These are phyloP conservation scores for Uropetala carovei DNA, from an alignment of 2,888 invertebrate species.

Conservation along the genomic window DNA sequence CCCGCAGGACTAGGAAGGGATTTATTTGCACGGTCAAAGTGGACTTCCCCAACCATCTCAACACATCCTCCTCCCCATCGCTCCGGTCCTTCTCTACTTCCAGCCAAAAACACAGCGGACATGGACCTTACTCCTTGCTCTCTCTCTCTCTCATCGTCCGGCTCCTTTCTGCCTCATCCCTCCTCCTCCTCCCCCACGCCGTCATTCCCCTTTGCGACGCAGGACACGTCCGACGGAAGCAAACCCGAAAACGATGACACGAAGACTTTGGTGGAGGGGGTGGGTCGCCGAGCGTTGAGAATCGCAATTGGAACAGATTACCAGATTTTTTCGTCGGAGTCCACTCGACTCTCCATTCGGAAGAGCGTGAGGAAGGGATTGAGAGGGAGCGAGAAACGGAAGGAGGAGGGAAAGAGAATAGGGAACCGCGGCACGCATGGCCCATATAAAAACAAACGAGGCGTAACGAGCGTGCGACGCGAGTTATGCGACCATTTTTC, in stretches of 20 bases:
- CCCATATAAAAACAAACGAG: no score
- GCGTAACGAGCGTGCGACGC: no score
- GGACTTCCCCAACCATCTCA: background rate
- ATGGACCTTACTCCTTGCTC: background rate
- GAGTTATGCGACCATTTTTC: no score
- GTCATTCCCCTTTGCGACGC: background rate
- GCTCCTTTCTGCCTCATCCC: no score
- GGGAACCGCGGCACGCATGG: no score
- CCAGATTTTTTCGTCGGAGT: conserved; percentile 13
- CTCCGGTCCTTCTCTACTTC: background rate
- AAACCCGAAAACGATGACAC: conserved; percentile 27
- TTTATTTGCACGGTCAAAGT: conserved; percentile 26
- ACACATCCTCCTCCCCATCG: background rate
- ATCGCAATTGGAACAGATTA: conserved; percentile 29
- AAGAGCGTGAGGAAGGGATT: background rate
- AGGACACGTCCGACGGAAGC: background rate
- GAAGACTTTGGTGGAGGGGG: background rate
- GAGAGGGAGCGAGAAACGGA: background rate
- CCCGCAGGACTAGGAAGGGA: background rate
- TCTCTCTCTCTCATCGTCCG: background rate
- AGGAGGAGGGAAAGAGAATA: background rate
- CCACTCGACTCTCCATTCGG: background rate
- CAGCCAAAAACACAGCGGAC: background rate
- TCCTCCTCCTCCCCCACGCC: background rate
- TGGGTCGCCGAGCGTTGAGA: conserved; percentile 24